phyloP scores from a whole-genome alignment of 2,888 invertebrate species.

The Frankliniella fusca region DNA sequence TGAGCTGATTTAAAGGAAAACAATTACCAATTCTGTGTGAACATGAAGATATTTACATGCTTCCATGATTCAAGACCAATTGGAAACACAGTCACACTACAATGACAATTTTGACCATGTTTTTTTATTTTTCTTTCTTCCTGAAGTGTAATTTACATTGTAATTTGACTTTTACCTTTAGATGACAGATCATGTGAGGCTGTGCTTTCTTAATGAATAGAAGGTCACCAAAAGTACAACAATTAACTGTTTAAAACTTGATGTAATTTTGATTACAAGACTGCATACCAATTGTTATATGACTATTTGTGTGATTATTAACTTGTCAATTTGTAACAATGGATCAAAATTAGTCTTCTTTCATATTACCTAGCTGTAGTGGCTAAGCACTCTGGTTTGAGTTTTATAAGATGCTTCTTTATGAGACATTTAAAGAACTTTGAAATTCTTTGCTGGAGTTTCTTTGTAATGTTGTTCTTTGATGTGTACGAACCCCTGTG shows the following conservation, averaged over 20 bases:
- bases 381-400: background rate
- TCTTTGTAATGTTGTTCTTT: background rate
- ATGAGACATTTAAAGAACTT: background rate
- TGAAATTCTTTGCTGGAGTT: background rate
- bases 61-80: background rate
- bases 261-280: background rate
- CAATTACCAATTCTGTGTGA: background rate
- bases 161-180: background rate
- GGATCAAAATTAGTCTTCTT: too few relatives aligned
- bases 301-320: background rate
- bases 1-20: background rate
- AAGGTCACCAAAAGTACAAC: conserved; percentile 14
- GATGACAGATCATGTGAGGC: background rate
- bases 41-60: background rate
- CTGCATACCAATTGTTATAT: background rate
- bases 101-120: background rate
- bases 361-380: background rate
- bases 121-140: background rate
- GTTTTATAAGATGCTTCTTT: background rate
- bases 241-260: background rate
- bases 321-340: too few relatives aligned
- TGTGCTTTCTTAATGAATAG: background rate
- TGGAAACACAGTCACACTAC: background rate
- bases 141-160: background rate
- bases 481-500: background rate